Percentiles rank a stretch among this genome's conserved stretches.
These are phyloP conservation scores for Adela reaumurella DNA, from an alignment of 2,888 invertebrate genomes.

Conservation along the genomic window DNA sequence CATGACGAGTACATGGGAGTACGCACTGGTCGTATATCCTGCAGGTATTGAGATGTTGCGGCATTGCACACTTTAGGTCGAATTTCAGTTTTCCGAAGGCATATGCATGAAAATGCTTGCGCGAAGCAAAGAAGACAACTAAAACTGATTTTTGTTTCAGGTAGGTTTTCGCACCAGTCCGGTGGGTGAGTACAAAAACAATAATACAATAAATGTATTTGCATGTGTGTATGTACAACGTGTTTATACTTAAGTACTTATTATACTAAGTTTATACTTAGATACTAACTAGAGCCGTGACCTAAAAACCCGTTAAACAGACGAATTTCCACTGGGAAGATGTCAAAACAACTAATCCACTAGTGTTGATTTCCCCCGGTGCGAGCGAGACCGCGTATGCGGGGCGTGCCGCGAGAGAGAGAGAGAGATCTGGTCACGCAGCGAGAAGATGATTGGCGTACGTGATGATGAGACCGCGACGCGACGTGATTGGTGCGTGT, in stretches of 20 bases:
- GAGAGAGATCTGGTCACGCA: constrained; percentile 38
- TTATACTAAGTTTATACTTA: too few relatives aligned
- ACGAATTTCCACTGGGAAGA: background rate
- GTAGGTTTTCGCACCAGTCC: background rate
- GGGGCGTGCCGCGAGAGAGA: constrained; percentile 9
- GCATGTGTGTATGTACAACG: too few relatives aligned
- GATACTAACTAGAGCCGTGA: too few relatives aligned
- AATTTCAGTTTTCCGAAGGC: too few relatives aligned
- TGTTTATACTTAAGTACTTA: too few relatives aligned
- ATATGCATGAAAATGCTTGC: too few relatives aligned
- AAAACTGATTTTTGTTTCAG: background rate
- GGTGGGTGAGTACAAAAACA: background rate
- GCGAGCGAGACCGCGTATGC: constrained; percentile 18
- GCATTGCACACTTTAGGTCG: too few relatives aligned
- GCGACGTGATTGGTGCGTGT: constrained; percentile 29
- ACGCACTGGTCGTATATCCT: too few relatives aligned
- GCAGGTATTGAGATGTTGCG: too few relatives aligned
- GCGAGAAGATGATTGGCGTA: constrained; percentile 50
- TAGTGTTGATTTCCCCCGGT: constrained; percentile 36
- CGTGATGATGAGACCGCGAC: constrained; percentile 45
- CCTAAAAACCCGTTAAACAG: background rate
- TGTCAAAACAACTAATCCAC: background rate
- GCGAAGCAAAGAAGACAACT: background rate
- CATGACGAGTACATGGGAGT: too few relatives aligned
- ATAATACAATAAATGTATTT: too few relatives aligned